phyloP scores from a whole-genome alignment of 2,113 vertebrate species.

The Phylloscopus whistleri region DNA sequence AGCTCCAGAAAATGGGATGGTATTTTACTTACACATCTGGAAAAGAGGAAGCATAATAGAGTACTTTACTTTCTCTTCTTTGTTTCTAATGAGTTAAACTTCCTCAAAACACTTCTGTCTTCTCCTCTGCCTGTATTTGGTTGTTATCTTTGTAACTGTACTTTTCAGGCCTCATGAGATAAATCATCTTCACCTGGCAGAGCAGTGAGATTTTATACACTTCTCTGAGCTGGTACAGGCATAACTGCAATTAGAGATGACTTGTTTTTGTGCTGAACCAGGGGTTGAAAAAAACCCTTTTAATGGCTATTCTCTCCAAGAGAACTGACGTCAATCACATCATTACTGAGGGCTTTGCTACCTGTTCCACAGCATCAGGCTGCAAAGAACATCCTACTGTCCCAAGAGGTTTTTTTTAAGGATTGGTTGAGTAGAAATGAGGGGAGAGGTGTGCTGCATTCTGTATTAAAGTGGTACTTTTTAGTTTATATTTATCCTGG shows the following conservation, averaged over 20 bases:
- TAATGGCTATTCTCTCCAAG: slow-evolving; percentile 1
- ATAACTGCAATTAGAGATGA: slow-evolving; percentile 35
- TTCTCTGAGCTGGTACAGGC: not conserved
- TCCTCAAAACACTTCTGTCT: not conserved
- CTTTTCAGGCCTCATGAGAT: not conserved
- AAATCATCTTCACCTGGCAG: not conserved
- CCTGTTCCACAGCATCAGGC: not conserved
- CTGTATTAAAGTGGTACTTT: not conserved
- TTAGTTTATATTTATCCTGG: not conserved
- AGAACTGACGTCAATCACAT: slow-evolving; percentile 46
- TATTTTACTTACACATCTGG: not conserved
- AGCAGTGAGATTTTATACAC: not conserved
- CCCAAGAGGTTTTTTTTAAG: not conserved
- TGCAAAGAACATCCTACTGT: slow-evolving; percentile 36
- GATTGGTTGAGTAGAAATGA: not conserved
- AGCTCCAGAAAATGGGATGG: not conserved
- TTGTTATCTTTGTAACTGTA: not conserved
- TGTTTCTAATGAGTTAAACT: not conserved
- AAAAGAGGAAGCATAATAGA: not conserved
- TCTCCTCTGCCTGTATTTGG: not conserved
- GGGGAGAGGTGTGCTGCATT: not conserved
- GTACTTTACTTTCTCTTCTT: not conserved
- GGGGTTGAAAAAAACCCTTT: not conserved
- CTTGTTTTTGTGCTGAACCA: not conserved
- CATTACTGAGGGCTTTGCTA: slow-evolving; percentile 17